Percentiles rank a stretch among this genome's conserved stretches.
phyloP scores from a whole-genome alignment of 2,113 vertebrate species.

The Camelus bactrianus region DNA sequence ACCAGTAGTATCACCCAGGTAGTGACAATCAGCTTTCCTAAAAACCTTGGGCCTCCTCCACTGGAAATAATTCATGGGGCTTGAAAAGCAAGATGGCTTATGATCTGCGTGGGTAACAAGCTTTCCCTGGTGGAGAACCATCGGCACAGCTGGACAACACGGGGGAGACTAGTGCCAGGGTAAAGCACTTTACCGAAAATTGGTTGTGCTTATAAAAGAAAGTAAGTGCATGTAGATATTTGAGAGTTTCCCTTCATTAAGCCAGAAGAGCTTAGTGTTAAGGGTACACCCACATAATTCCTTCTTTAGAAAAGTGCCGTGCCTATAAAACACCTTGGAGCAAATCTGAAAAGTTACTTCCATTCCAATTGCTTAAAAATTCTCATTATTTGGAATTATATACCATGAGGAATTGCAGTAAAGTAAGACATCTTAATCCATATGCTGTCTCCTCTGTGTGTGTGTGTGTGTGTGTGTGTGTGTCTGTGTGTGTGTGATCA shows the following conservation, averaged over 20 bases:
- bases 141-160: neutral
- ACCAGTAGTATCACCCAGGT: neutral
- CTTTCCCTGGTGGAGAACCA: neutral
- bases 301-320: neutral
- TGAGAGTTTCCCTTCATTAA: neutral
- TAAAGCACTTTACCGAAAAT: neutral
- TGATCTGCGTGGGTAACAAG: neutral
- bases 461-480: neutral
- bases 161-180: neutral
- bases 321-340: neutral
- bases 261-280: neutral
- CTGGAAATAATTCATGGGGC: neutral
- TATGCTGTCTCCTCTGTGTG: neutral
- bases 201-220: neutral
- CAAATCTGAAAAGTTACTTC: neutral
- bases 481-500: neutral
- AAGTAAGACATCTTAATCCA: neutral
- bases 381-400: neutral
- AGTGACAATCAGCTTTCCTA: neutral
- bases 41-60: neutral
- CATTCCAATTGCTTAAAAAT: slow-evolving; percentile 7
- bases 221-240: neutral
- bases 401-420: neutral
- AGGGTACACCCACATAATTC: neutral
- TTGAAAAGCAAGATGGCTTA: neutral